Conservation (phyloP, 2,113 vertebrate species). For the Nothocercus julius region DNA sequence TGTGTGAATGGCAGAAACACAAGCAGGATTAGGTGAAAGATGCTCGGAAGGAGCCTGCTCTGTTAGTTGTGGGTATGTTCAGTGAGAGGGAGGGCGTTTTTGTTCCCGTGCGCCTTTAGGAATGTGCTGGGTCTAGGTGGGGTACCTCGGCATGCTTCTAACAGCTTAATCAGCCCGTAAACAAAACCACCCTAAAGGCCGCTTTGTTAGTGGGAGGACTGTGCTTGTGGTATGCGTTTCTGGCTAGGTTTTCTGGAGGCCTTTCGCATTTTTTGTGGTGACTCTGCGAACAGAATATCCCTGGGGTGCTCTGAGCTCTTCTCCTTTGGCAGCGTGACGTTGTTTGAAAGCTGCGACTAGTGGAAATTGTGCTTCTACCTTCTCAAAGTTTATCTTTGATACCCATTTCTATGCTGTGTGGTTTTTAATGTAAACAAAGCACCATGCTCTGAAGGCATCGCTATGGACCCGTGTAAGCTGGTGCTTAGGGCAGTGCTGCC, state of each 20-base stretch:
- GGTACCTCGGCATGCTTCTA: constrained; percentile 24
- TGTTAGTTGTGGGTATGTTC: background rate
- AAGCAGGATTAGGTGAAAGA: background rate
- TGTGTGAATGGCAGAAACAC: constrained; percentile 35
- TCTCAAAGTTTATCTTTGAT: background rate
- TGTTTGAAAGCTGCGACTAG: background rate
- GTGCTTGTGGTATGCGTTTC: constrained; percentile 21
- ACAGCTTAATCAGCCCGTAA: background rate
- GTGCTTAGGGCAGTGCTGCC: fast-evolving
- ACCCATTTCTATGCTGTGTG: background rate
- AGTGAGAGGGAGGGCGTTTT: background rate
- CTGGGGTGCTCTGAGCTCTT: background rate
- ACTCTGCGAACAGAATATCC: background rate
- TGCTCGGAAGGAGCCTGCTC: constrained; percentile 21
- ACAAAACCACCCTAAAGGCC: constrained; percentile 37
- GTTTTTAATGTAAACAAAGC: background rate
- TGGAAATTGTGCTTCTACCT: background rate
- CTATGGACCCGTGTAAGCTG: background rate
- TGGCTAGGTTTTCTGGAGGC: constrained; percentile 5
- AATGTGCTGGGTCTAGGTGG: constrained; percentile 4
- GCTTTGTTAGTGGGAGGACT: background rate
- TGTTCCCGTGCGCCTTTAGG: background rate
- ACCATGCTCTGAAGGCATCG: background rate
- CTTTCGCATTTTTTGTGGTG: constrained; percentile 31
- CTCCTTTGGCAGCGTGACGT: background rate